Conservation (phyloP, 2,888 invertebrate genomes). For the Drosophila macrothrix region DNA sequence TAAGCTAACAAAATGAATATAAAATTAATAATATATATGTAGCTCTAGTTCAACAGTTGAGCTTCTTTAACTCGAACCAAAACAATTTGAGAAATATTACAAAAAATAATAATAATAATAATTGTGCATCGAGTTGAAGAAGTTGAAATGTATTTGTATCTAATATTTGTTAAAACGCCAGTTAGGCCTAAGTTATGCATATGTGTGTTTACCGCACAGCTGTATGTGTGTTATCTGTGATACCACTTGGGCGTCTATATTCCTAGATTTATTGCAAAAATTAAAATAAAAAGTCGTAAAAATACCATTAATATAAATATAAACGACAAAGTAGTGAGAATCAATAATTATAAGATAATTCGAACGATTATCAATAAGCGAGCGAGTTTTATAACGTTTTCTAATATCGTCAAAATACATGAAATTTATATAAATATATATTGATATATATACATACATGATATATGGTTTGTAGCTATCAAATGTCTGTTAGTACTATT, state of each 20-base stretch:
- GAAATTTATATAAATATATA: constrained; percentile 19
- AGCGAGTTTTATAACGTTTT: constrained; percentile 64
- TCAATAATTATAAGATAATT: constrained; percentile 28
- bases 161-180: constrained; percentile 64
- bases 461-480: constrained; percentile 43
- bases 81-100: not conserved
- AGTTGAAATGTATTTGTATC: constrained; percentile 32
- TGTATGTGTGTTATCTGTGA: constrained; percentile 64
- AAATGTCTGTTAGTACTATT: constrained; percentile 39
- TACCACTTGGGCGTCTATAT: constrained; percentile 70
- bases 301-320: constrained; percentile 14
- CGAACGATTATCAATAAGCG: constrained; percentile 49
- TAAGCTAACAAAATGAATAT: constrained; percentile 6
- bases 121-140: not conserved
- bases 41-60: constrained; percentile 22
- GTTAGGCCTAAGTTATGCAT: constrained; percentile 64
- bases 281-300: constrained; percentile 22
- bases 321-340: constrained; percentile 23
- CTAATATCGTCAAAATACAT: constrained; percentile 49
- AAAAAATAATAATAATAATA: no score
- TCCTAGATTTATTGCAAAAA: constrained; percentile 44
- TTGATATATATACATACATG: constrained; percentile 26
- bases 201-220: constrained; percentile 48
- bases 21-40: not conserved
- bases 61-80: not conserved